Percentiles rank a stretch among this genome's conserved stretches.
These are phyloP conservation scores for Varanus komodoensis DNA, from an alignment of 2,113 vertebrate genomes.

Conservation along the genomic window DNA sequence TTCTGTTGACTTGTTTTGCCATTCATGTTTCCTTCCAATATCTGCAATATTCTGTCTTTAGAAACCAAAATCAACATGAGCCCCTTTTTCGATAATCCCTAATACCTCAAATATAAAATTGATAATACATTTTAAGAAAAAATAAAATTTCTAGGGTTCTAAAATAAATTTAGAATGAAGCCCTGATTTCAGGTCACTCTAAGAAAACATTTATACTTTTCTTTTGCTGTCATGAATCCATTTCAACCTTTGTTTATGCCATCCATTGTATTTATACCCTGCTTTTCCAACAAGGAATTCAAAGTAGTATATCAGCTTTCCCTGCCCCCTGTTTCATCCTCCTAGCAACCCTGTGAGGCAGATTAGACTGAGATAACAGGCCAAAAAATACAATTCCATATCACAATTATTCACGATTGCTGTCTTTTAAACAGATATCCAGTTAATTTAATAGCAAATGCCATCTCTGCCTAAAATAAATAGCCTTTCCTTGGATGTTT, in stretches of 20 bases:
- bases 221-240: neutral
- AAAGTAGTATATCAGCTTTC: neutral
- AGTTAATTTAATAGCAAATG: conserved; percentile 28
- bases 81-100: too few relatives aligned
- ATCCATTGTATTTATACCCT: neutral
- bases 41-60: neutral
- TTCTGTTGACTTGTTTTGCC: neutral
- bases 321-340: neutral
- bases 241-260: neutral
- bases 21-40: neutral
- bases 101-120: neutral
- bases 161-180: neutral
- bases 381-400: neutral
- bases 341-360: neutral
- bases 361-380: neutral
- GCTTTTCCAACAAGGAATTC: neutral
- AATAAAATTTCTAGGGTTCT: neutral
- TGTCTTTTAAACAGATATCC: conserved; percentile 12
- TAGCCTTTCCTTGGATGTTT: neutral
- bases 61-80: neutral
- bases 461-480: neutral
- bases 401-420: neutral
- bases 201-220: neutral
- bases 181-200: neutral
- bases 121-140: neutral